Evolutionary conservation across 2,888 invertebrate species (phyloP), one percentile per base, ranked within the genome.

Genomic region (Rotaria macrura): DNA sequence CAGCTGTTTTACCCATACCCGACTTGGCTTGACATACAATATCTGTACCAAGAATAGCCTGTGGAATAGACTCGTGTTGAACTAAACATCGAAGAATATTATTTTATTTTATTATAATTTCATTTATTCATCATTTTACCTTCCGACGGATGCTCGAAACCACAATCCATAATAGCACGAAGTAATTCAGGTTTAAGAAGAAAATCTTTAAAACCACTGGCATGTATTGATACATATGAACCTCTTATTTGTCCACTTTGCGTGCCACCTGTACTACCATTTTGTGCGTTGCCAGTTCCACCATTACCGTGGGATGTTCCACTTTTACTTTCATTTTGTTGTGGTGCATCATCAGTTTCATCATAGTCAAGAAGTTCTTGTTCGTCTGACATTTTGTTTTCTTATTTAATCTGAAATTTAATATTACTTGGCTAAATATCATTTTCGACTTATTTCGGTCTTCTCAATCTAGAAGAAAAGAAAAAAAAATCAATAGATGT

Each of bases 1-100:
- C 99, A 84, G 99, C 99, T 0, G 99, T 99, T 92, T 99, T 99
- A 12, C 99, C 99, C 99, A 99, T 99, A 92, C 99, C 99, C 88
- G 99, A 99, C 91, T 99, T 99, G 9, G 99, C 99, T 92, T 99
- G 99, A 91, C 99, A 99, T 38, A 99, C 92, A 89, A 99, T 97
- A 91, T 99, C 99, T 97, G 99, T 98, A 87, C 98, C 96, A 88
- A 99, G 93, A 83, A 99, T 98, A 84, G 99, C 99, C 86, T 91
- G 91, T 52, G 99, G 99, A 91, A 99, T 99, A 91, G 99, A 99
- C 92, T 99, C 99, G 91, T 99, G 99, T 92, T 99, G 99, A 88
- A 99, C 99, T 79, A 43, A 17, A 79, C 10, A 79, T 87, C 86
- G 4, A 52, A 52, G 23, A 23, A 52, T 5, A 47, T 52, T 23